A percentile compares a stretch with the other conserved stretches of the same genome.
Evolutionary conservation across 2,113 vertebrate genomes (phyloP).

Genomic region (Sylvia atricapilla): DNA sequence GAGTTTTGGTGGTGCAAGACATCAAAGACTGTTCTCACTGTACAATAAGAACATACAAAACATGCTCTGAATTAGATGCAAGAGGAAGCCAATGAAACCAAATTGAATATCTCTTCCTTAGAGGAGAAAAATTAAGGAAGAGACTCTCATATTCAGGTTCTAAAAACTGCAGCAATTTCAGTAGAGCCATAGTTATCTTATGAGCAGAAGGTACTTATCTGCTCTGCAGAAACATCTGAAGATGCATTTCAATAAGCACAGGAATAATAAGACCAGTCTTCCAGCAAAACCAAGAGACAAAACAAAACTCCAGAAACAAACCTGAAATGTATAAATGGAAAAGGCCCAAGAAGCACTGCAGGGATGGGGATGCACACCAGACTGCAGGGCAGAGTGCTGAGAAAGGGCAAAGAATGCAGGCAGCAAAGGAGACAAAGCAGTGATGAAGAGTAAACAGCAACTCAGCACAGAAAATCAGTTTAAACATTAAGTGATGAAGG

Average conservation of each 20-base stretch:
- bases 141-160: background rate
- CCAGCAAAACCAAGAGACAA: background rate
- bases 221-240: background rate
- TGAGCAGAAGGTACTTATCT: background rate
- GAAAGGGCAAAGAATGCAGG: background rate
- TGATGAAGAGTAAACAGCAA: background rate
- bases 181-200: background rate
- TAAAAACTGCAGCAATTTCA: background rate
- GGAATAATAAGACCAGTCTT: background rate
- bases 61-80: background rate
- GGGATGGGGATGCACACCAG: rapidly evolving
- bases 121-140: background rate
- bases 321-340: background rate
- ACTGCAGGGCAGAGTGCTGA: background rate
- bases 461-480: background rate
- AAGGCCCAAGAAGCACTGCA: background rate
- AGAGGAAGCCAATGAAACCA: background rate
- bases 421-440: background rate
- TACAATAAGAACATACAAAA: background rate
- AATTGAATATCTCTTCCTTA: background rate
- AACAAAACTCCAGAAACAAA: background rate
- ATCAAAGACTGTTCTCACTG: background rate
- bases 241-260: background rate
- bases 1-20: background rate
- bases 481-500: background rate